phyloP scores from a whole-genome alignment of 2,797 vertebrate genomes.

The Trachops cirrhosus region DNA sequence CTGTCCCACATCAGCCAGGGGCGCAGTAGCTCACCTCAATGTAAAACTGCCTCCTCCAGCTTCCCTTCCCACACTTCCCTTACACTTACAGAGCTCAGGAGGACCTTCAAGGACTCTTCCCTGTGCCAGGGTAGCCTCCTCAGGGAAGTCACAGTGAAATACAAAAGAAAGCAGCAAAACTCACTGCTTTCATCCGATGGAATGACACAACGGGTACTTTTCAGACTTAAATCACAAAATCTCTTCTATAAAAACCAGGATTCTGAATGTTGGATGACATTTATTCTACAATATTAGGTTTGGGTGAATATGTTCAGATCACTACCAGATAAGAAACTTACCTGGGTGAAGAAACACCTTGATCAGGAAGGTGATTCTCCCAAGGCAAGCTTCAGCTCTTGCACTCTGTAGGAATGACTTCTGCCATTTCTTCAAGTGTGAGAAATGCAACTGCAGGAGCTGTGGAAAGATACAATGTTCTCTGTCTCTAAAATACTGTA shows the following conservation, averaged over 20 bases:
- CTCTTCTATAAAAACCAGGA: background rate
- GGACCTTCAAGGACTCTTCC: background rate
- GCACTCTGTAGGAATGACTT: background rate
- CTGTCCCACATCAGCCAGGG: background rate
- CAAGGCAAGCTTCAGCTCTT: background rate
- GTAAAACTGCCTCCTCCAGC: background rate
- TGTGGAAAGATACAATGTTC: background rate
- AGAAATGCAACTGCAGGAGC: background rate
- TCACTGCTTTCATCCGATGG: background rate
- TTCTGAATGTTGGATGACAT: background rate
- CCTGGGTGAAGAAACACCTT: background rate
- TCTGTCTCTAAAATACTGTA: background rate
- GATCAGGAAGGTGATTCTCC: background rate
- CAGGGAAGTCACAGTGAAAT: background rate
- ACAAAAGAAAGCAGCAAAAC: background rate
- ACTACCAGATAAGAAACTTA: background rate
- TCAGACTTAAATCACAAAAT: background rate
- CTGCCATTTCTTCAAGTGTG: background rate
- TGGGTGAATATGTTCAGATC: background rate
- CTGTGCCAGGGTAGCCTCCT: background rate
- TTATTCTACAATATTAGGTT: background rate
- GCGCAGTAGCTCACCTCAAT: background rate
- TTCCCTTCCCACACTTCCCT: background rate
- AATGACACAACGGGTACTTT: background rate
- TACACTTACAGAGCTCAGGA: background rate